A percentile compares a stretch with the other conserved stretches of the same genome.
Conservation (phyloP, 2,888 invertebrate species). For the Nezara viridula region DNA sequence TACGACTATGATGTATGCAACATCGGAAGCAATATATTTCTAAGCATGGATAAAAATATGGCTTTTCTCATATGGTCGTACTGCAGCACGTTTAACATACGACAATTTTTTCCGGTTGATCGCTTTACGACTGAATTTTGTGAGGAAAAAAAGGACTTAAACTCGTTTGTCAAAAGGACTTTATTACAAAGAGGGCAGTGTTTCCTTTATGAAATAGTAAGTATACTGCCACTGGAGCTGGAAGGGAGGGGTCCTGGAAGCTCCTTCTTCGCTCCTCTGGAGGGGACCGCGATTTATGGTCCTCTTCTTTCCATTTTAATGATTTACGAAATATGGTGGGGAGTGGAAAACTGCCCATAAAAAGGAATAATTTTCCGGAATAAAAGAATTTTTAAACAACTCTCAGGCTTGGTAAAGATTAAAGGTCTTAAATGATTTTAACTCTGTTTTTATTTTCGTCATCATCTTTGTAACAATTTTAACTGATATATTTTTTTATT, state of each 20-base stretch:
- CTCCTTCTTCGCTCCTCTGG: not conserved
- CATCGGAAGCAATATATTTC: not conserved
- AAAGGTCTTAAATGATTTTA: not conserved
- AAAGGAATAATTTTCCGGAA: slow-evolving; percentile 25
- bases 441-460: not conserved
- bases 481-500: too few species aligned
- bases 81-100: not conserved
- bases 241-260: not conserved
- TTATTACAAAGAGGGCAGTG: not conserved
- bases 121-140: not conserved
- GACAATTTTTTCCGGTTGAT: not conserved
- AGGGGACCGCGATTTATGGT: not conserved
- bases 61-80: not conserved
- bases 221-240: not conserved
- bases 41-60: not conserved
- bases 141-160: not conserved
- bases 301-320: slow-evolving; percentile 31
- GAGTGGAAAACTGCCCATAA: slow-evolving; percentile 20
- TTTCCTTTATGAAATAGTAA: slow-evolving; percentile 31
- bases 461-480: too few species aligned
- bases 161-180: slow-evolving; percentile 9
- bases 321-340: slow-evolving; percentile 40
- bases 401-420: not conserved
- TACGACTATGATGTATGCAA: not conserved
- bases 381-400: slow-evolving; percentile 35